These are phyloP conservation scores for Andrena bucephala DNA, from an alignment of 2,888 invertebrate species.

Conservation along the genomic window DNA sequence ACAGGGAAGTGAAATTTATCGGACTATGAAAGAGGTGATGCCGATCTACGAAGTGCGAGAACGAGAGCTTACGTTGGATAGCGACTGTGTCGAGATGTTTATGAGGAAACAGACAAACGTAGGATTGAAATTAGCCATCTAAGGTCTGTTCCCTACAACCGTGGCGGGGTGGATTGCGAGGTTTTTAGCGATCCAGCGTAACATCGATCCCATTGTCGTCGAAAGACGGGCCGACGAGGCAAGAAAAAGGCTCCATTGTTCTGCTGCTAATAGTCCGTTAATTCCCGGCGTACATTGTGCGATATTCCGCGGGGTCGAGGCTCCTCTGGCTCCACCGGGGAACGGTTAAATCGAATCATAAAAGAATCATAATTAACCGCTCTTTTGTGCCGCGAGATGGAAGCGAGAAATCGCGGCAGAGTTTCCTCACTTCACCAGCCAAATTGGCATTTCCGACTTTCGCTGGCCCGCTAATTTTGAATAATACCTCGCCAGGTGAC, in stretches of 20 bases:
- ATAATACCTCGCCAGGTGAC: conserved; percentile 69
- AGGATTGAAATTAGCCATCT: conserved; percentile 1
- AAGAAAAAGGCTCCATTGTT: conserved; percentile 79
- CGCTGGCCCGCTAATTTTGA: conserved; percentile 75
- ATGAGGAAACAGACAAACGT: not conserved
- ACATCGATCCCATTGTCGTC: conserved; percentile 62
- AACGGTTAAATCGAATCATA: conserved; percentile 83
- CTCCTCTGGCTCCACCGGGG: conserved; percentile 76
- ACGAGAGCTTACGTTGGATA: too few relatives aligned
- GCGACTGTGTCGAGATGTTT: too few relatives aligned
- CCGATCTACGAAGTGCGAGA: too few relatives aligned
- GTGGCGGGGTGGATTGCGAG: not conserved
- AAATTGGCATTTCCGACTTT: conserved; percentile 80
- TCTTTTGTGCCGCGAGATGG: conserved; percentile 79
- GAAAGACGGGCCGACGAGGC: conserved; percentile 39
- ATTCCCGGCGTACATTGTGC: conserved; percentile 82
- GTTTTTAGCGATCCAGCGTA: conserved; percentile 27
- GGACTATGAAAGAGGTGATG: too few relatives aligned
- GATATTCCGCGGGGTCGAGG: conserved; percentile 70
- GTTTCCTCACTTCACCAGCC: conserved; percentile 49
- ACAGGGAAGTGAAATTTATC: too few relatives aligned
- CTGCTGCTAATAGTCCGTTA: conserved; percentile 82
- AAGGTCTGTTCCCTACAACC: conserved; percentile 39
- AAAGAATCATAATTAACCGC: conserved; percentile 84
- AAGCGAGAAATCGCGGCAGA: conserved; percentile 63